Conservation (phyloP, 2,888 invertebrate genomes). For the Anoplius nigerrimus region DNA sequence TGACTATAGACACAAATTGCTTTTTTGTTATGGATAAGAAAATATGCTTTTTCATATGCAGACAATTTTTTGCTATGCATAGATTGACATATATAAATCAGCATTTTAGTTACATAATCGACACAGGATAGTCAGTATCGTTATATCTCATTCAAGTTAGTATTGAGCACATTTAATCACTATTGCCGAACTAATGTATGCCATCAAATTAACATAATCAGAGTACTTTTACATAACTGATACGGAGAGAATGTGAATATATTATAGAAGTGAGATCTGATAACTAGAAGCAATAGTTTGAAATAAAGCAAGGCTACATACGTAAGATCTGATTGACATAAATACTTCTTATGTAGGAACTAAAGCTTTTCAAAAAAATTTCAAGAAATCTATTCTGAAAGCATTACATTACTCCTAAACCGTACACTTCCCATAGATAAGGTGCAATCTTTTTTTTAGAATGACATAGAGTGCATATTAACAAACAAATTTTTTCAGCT, state of each 20-base stretch:
- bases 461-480: too few relatives aligned
- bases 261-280: conserved; percentile 14
- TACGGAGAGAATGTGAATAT: conserved; percentile 18
- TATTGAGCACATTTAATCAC: too few relatives aligned
- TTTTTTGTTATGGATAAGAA: background rate
- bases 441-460: too few relatives aligned
- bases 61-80: background rate
- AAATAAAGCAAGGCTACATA: too few relatives aligned
- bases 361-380: too few relatives aligned
- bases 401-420: too few relatives aligned
- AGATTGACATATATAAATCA: background rate
- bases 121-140: background rate
- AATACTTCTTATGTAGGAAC: too few relatives aligned
- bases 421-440: too few relatives aligned
- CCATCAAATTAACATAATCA: conserved; percentile 41
- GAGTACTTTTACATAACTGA: conserved; percentile 23
- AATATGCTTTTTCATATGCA: background rate
- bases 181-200: conserved; percentile 17
- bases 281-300: background rate
- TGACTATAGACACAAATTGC: background rate
- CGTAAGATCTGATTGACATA: too few relatives aligned
- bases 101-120: background rate
- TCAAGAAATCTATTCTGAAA: too few relatives aligned
- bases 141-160: background rate
- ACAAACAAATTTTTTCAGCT: too few relatives aligned